Conservation (phyloP, 2,797 vertebrate species). For the Acipenser transmontanus region DNA sequence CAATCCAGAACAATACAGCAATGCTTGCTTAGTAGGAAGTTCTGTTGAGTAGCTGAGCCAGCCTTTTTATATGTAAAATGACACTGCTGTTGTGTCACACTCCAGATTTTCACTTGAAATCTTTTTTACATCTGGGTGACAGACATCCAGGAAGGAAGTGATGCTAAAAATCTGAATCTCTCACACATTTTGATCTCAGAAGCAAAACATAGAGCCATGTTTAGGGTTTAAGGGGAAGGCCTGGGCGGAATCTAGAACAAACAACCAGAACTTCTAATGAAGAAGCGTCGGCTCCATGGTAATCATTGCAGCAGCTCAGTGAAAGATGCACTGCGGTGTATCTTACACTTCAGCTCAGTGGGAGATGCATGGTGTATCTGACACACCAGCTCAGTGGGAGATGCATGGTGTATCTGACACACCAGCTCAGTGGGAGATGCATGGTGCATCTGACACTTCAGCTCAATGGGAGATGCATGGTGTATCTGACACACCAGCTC, state of each 20-base stretch:
- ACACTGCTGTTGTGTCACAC: not conserved
- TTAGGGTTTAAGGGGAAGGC: not conserved
- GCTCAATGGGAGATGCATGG: too few relatives aligned
- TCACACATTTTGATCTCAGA: not conserved
- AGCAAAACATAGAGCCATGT: not conserved
- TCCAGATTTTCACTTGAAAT: not conserved
- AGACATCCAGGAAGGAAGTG: conserved; percentile 34
- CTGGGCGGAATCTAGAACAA: not conserved
- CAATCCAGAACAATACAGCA: not conserved
- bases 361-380: too few relatives aligned
- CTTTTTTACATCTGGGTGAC: conserved; percentile 41
- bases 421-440: too few relatives aligned
- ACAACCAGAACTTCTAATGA: not conserved
- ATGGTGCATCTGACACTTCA: too few relatives aligned
- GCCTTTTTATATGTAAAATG: not conserved
- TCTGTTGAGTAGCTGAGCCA: not conserved
- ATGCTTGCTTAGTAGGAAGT: not conserved
- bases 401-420: too few relatives aligned
- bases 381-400: too few relatives aligned
- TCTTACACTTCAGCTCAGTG: not conserved
- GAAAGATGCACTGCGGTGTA: not conserved
- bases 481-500: too few relatives aligned
- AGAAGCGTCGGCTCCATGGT: not conserved
- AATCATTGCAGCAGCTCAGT: not conserved
- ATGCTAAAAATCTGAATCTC: conserved; percentile 24